Evolutionary conservation across 2,797 vertebrate species (phyloP).

Genomic region (Poeciliopsis turneri): DNA sequence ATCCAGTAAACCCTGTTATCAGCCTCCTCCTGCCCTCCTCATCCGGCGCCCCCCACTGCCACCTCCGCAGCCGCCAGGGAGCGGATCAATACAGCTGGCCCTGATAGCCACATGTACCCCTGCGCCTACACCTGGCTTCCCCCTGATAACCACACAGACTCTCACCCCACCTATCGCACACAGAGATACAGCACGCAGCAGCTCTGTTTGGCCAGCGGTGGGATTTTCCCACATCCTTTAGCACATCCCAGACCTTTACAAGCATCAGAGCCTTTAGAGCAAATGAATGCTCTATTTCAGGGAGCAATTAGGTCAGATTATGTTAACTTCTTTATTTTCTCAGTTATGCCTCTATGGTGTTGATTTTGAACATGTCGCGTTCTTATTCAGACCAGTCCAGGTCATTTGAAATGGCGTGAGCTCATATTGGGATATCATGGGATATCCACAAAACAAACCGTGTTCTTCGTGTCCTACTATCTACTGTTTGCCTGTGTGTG

Average conservation of each 20-base stretch:
- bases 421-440: constrained; percentile 11
- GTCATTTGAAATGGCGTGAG: constrained; percentile 18
- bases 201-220: constrained; percentile 60
- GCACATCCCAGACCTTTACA: constrained; percentile 43
- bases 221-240: constrained; percentile 61
- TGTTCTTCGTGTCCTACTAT: constrained; percentile 53
- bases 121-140: constrained; percentile 32
- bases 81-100: constrained; percentile 81
- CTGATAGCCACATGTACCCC: constrained; percentile 72
- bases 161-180: constrained; percentile 64
- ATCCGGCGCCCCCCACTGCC: constrained; percentile 43
- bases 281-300: neutral
- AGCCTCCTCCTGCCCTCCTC: constrained; percentile 57
- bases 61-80: constrained; percentile 58
- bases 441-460: constrained; percentile 32
- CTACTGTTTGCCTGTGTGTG: constrained; percentile 57
- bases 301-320: neutral
- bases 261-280: constrained; percentile 15
- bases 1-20: constrained; percentile 67
- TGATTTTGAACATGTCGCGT: neutral
- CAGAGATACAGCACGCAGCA: constrained; percentile 58
- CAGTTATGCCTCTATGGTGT: neutral
- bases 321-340: neutral
- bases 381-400: constrained; percentile 4
- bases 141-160: constrained; percentile 75